phyloP scores from a whole-genome alignment of 2,797 vertebrate genomes.

The Eulemur rubriventer region DNA sequence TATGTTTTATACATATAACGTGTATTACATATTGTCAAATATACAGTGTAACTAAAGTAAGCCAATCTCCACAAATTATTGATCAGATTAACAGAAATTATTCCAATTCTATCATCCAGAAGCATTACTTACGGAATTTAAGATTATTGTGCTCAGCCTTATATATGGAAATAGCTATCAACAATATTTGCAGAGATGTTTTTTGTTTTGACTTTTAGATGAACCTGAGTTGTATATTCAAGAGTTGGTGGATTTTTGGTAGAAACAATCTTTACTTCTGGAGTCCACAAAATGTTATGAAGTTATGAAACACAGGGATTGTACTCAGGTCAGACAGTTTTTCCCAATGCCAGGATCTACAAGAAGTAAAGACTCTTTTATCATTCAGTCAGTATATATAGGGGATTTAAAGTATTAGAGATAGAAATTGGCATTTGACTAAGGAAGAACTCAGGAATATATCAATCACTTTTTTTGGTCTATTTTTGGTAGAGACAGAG shows the following conservation, averaged over 20 bases:
- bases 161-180: neutral
- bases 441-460: neutral
- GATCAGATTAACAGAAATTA: neutral
- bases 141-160: neutral
- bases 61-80: neutral
- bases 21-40: neutral
- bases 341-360: neutral
- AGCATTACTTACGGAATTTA: neutral
- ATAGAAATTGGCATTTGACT: neutral
- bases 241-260: neutral
- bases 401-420: neutral
- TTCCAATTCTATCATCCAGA: neutral
- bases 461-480: neutral
- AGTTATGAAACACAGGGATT: neutral
- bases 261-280: constrained; percentile 7
- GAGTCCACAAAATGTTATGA: neutral
- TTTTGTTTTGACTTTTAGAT: constrained; percentile 17
- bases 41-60: neutral
- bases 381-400: neutral
- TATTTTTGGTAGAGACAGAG: neutral
- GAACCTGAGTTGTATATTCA: constrained; percentile 7
- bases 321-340: neutral
- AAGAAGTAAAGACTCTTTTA: neutral
- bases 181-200: neutral
- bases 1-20: neutral